Base-by-base conservation (phyloP, 2,888 invertebrate genomes). In the Isoperla grammatica region DNA sequence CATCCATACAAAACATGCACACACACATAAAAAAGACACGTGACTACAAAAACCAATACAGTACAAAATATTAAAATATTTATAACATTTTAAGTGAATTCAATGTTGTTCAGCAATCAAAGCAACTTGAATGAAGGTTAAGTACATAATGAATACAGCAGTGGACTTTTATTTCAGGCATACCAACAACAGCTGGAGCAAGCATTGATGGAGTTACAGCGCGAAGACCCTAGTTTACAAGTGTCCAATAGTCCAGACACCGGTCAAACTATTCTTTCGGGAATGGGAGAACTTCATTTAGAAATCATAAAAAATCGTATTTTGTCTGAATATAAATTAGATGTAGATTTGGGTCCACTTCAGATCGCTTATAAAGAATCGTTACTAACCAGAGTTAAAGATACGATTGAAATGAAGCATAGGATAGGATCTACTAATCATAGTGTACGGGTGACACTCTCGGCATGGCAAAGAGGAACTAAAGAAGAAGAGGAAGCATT, bases 271-370 rank as follows among this genome's bases (percentile, higher is more conserved):
- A 85, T 95, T 54, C 77, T 95, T 65, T 60, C 70, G 83, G 94
- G 97, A 12, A 98, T 98, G 98, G 99, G 99, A 1, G 97, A 99
- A 74, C 80, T 99, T 1, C 99, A 99, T 72, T 78, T 99, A 62
- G 97, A 99, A 65, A 87, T 97, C 61, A 88, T 97, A 40, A 89
- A 87, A 71, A 93, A 96, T 66, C 81, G 98, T 17, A 86, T 99
- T 54, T 73, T 83, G 46, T 84, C 85, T 57, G 95, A 98, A 69
- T 97, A 92, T 74, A 90, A 90, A 71, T 84, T 99, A 57, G 90
- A 96, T 12, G 95, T 86, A 0, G 91, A 95, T 64, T 75, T 97
- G 19, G 98, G 98, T 0, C 86, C 90, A 0, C 75, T 98, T 19
- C 94, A 93, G 79, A 95, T 97, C 46, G 90, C 95, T 1, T 97